Percentiles rank a stretch among this genome's conserved stretches.
phyloP scores from a whole-genome alignment of 1,140 invertebrate species.

The Heliconius nattereri region DNA sequence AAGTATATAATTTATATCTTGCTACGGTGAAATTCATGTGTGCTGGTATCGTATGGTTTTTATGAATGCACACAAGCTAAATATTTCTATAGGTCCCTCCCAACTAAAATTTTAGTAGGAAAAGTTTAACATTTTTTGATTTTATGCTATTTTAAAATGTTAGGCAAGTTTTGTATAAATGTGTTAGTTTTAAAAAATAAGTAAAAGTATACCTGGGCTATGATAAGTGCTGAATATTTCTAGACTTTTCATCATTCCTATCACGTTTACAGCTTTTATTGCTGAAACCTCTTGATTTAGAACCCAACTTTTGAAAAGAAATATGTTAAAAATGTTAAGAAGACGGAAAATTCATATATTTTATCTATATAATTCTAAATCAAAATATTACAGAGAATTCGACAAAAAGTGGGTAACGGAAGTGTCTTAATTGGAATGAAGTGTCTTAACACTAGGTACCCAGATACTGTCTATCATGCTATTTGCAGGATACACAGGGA shows the following conservation, averaged over 20 bases:
- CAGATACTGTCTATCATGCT: too few species aligned
- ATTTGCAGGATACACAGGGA: too few species aligned
- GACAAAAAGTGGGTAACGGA: too few species aligned
- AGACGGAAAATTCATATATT: too few species aligned
- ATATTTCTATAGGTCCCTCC: conserved; percentile 38
- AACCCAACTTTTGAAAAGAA: not conserved
- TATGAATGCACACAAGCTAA: conserved; percentile 40
- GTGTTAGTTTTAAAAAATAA: too few species aligned
- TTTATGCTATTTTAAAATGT: conserved; percentile 17
- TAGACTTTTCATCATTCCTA: not conserved
- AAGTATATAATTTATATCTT: conserved; percentile 34
- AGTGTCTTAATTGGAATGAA: too few species aligned
- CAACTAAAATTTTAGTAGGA: conserved; percentile 17
- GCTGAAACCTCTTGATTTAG: not conserved
- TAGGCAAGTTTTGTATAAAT: not conserved
- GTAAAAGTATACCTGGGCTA: too few species aligned
- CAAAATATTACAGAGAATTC: too few species aligned
- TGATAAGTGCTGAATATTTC: not conserved
- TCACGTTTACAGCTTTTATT: not conserved
- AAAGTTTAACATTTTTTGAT: not conserved
- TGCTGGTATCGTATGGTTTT: conserved; percentile 27
- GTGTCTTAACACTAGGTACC: too few species aligned
- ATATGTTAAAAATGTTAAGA: too few species aligned
- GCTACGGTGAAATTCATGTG: conserved; percentile 23
- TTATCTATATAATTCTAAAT: too few species aligned